Percentiles rank a stretch among this genome's conserved stretches.
Conservation (phyloP, 2,113 vertebrate species). For the Nyctereutes procyonoides region DNA sequence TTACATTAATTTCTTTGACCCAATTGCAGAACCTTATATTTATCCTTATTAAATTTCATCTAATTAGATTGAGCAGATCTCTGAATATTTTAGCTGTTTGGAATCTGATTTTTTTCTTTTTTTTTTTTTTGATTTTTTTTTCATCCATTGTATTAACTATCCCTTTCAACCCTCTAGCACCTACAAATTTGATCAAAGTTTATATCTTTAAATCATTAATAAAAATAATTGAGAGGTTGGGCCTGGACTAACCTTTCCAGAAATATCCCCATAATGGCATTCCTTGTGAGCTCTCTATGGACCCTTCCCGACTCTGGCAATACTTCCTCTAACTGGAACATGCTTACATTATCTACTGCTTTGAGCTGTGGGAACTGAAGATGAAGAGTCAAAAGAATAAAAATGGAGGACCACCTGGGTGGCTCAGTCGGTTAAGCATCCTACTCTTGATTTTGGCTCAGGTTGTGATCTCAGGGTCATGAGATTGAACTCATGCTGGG, state of each 20-base stretch:
- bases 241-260: constrained; percentile 3
- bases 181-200: background rate
- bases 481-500: background rate
- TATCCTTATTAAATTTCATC: background rate
- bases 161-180: background rate
- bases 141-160: background rate
- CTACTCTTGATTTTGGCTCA: background rate
- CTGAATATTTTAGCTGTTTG: constrained; percentile 39
- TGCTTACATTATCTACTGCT: background rate
- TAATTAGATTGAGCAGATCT: background rate
- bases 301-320: background rate
- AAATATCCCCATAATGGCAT: background rate
- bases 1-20: background rate
- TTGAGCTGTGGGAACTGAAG: background rate
- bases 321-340: background rate
- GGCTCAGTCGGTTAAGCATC: background rate
- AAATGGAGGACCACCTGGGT: background rate
- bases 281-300: background rate
- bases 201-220: constrained; percentile 23
- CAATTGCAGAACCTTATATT: background rate
- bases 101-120: constrained; percentile 13
- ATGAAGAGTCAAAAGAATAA: background rate
- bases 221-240: constrained; percentile 7
- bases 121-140: no score
- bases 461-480: background rate